Conservation (phyloP, 2,888 invertebrate species). For the Anorthoa munda region DNA sequence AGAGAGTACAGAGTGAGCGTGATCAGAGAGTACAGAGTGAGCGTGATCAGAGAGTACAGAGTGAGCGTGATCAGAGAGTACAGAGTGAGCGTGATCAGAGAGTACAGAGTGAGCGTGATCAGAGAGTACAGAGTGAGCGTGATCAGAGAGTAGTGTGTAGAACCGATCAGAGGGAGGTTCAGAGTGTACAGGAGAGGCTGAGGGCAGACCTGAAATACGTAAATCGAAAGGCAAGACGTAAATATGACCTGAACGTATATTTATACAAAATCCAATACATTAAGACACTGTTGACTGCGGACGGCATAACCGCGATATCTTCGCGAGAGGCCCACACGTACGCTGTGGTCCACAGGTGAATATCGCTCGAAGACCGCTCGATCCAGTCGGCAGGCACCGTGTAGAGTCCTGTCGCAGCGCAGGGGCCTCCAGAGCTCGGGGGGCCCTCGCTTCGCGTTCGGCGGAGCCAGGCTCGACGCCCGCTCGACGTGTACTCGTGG, state of each 20-base stretch:
- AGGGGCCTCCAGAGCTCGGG: constrained; percentile 60
- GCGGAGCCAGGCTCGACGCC: constrained; percentile 54
- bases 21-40: no score
- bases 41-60: no score
- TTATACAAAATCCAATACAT: constrained; percentile 72
- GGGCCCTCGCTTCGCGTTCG: constrained; percentile 46
- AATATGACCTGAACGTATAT: constrained; percentile 72
- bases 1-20: no score
- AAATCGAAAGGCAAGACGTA: not conserved
- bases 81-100: no score
- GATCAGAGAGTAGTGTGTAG: no score
- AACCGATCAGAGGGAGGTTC: no score
- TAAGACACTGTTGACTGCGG: constrained; percentile 55
- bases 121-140: no score
- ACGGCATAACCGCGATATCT: constrained; percentile 56
- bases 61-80: no score
- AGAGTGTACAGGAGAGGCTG: no score
- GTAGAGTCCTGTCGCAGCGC: constrained; percentile 35
- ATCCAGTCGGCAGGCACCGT: constrained; percentile 42
- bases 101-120: no score
- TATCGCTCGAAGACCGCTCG: constrained; percentile 23
- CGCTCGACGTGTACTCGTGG: constrained; percentile 52
- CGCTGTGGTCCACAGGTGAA: constrained; percentile 36
- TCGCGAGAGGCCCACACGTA: constrained; percentile 42
- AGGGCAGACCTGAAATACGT: not conserved